Conservation (phyloP, 1,140 invertebrate genomes). For the Rhyzopertha dominica region DNA sequence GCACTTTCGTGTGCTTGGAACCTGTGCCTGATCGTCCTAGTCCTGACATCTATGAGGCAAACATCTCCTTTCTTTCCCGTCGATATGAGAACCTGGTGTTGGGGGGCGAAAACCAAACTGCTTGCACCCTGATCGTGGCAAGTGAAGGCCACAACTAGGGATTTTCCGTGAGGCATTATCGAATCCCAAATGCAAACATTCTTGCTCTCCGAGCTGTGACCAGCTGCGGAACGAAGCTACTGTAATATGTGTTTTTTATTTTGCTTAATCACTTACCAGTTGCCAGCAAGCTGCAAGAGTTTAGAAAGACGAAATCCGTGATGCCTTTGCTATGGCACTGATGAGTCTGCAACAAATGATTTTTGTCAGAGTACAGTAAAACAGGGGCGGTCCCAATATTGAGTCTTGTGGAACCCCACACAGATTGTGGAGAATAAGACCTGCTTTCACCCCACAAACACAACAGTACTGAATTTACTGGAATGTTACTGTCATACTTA, state of each 20-base stretch:
- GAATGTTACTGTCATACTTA: too few relatives aligned
- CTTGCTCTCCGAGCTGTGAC: conserved; percentile 92
- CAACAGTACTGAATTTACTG: too few relatives aligned
- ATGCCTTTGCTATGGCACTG: conserved; percentile 97
- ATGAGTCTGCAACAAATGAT: conserved; percentile 74
- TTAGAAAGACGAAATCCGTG: conserved; percentile 95
- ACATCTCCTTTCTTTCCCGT: conserved; percentile 95
- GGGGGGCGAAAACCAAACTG: conserved; percentile 85
- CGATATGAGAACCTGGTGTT: conserved; percentile 86
- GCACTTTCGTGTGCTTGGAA: conserved; percentile 90
- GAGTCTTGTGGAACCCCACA: too few relatives aligned
- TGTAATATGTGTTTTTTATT: too few relatives aligned
- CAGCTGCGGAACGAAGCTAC: conserved; percentile 61
- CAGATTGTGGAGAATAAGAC: too few relatives aligned
- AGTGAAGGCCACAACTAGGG: conserved; percentile 83
- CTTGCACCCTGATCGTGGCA: conserved; percentile 91
- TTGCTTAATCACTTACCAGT: conserved; percentile 58
- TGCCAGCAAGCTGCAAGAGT: conserved; percentile 95
- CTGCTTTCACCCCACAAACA: too few relatives aligned
- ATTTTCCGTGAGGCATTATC: conserved; percentile 89
- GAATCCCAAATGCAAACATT: conserved; percentile 99
- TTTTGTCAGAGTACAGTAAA: too few relatives aligned
- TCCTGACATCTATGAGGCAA: conserved; percentile 90
- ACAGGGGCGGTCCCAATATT: too few relatives aligned
- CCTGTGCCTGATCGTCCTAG: conserved; percentile 79